These are phyloP conservation scores for Gymnothorax reevesii DNA, from an alignment of 2,797 vertebrate genomes.

Conservation along the genomic window DNA sequence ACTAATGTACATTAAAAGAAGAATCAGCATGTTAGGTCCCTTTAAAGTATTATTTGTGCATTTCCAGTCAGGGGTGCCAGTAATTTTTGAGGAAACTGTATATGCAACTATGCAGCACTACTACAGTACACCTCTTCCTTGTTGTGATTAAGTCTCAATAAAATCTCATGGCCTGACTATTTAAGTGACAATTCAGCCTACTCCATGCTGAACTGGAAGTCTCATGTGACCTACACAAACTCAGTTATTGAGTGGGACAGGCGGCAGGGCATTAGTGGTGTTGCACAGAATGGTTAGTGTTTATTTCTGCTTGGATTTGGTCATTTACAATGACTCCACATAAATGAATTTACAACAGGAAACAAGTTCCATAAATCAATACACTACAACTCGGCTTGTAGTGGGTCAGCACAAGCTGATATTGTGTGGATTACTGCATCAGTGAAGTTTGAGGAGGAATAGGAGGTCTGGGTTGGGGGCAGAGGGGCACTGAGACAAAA, in stretches of 20 bases:
- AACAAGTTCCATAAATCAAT: conserved; percentile 3
- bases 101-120: neutral
- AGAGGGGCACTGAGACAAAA: neutral
- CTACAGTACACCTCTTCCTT: neutral
- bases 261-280: neutral
- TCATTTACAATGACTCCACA: conserved; percentile 25
- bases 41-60: too few relatives aligned
- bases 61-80: too few relatives aligned
- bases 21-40: too few relatives aligned
- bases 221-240: neutral
- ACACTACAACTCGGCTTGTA: neutral
- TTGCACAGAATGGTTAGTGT: neutral
- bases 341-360: conserved; percentile 24
- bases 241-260: neutral
- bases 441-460: neutral
- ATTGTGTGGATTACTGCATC: conserved; percentile 3
- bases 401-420: neutral
- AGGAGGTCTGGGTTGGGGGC: neutral
- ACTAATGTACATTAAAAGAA: too few relatives aligned
- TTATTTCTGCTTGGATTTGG: neutral
- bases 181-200: neutral
- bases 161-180: neutral
- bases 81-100: too few relatives aligned
- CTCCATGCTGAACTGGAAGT: neutral
- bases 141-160: neutral